Conservation (phyloP, 2,888 invertebrate species). For the Phoenoteleia sp. region DNA sequence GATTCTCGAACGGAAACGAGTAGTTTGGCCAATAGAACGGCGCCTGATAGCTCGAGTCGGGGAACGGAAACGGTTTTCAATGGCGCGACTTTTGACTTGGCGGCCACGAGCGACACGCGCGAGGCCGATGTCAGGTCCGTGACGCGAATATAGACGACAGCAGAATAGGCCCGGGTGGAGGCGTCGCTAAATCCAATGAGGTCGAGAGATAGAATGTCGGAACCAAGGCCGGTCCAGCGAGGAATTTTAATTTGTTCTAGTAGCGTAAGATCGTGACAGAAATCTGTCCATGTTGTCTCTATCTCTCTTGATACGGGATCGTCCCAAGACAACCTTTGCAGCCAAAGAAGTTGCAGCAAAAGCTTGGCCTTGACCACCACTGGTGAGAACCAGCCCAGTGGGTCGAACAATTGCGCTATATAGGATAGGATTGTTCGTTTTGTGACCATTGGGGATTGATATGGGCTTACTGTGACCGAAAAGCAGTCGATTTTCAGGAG, state of each 20-base stretch:
- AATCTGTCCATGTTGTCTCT: neutral
- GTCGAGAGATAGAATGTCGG: neutral
- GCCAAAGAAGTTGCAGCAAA: too few relatives aligned
- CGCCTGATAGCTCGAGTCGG: constrained; percentile 7
- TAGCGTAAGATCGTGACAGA: neutral
- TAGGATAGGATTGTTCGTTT: constrained; percentile 46
- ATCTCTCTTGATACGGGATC: too few relatives aligned
- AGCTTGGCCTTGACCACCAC: too few relatives aligned
- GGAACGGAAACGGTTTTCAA: neutral
- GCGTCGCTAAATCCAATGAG: neutral
- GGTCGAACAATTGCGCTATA: constrained; percentile 33
- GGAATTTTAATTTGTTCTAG: neutral
- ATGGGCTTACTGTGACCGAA: neutral
- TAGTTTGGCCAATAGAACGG: neutral
- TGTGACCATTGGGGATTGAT: neutral
- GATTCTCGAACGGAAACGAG: neutral
- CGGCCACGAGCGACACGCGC: neutral
- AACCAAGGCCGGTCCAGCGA: neutral
- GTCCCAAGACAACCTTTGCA: too few relatives aligned
- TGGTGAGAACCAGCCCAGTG: neutral
- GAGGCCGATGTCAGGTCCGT: too few relatives aligned
- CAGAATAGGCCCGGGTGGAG: neutral
- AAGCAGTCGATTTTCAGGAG: neutral
- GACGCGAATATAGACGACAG: neutral
- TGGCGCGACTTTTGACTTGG: neutral